These are phyloP conservation scores for Silurus meridionalis DNA, from an alignment of 2,113 vertebrate genomes.

Conservation along the genomic window DNA sequence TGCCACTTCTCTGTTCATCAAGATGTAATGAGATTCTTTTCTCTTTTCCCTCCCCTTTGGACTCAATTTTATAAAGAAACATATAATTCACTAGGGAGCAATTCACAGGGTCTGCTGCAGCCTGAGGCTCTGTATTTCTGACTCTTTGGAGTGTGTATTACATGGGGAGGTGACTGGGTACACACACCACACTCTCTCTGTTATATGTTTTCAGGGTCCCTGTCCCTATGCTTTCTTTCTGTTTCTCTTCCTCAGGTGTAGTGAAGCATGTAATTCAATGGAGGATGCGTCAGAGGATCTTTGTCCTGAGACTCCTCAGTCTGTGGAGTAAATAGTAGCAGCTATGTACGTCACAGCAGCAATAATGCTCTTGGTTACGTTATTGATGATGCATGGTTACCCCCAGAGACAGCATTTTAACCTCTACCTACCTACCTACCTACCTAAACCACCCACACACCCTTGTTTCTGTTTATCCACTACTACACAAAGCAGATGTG, in stretches of 20 bases:
- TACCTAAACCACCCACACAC: neutral
- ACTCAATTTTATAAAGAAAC: neutral
- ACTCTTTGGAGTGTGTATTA: neutral
- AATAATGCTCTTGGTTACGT: neutral
- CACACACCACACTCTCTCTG: neutral
- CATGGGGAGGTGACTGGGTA: neutral
- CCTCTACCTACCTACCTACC: neutral
- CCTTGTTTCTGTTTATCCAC: neutral
- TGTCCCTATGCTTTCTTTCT: neutral
- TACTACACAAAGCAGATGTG: neutral
- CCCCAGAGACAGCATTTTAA: neutral
- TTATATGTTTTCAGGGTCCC: neutral
- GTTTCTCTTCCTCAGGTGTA: neutral
- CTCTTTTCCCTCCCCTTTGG: neutral
- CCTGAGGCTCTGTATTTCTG: slow-evolving; percentile 8
- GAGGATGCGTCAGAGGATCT: neutral
- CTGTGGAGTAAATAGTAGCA: neutral
- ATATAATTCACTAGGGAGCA: neutral
- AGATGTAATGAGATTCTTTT: slow-evolving; percentile 8
- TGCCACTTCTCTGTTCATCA: neutral
- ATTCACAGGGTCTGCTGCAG: slow-evolving; percentile 2
- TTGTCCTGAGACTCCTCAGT: neutral
- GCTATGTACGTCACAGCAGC: neutral
- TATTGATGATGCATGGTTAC: neutral
- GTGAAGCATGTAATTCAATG: neutral